Percentiles rank a stretch among this genome's conserved stretches.
Evolutionary conservation across 2,113 vertebrate species (phyloP).

Genomic region (Entelurus aequoreus): DNA sequence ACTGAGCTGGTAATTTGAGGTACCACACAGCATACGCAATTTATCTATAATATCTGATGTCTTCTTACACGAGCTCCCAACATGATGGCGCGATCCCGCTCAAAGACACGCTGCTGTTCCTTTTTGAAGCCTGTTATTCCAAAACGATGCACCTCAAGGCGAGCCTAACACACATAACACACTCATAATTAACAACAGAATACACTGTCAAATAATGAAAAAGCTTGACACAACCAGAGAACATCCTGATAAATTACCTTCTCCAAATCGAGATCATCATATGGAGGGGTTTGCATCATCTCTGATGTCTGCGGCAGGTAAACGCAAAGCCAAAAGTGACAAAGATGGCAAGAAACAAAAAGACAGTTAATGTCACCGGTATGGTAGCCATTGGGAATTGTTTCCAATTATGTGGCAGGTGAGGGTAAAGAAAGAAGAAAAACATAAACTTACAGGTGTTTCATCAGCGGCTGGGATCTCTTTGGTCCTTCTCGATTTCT

Average conservation of each 20-base stretch:
- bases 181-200: background rate
- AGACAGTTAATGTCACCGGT: background rate
- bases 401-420: background rate
- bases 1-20: too few species aligned
- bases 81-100: slow-evolving; percentile 88
- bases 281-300: slow-evolving; percentile 44
- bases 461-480: background rate
- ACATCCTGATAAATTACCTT: slow-evolving; percentile 70
- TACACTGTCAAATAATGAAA: background rate
- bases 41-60: background rate
- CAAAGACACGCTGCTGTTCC: slow-evolving; percentile 82
- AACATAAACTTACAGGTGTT: slow-evolving; percentile 23
- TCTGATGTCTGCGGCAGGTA: slow-evolving; percentile 49
- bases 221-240: background rate
- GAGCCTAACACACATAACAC: slow-evolving; percentile 69
- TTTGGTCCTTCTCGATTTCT: slow-evolving; percentile 56
- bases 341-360: slow-evolving; percentile 1
- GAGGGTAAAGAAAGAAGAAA: background rate
- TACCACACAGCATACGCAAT: background rate
- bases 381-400: background rate
- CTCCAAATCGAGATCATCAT: slow-evolving; percentile 79
- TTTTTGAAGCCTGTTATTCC: slow-evolving; percentile 92
- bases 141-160: slow-evolving; percentile 91
- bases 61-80: slow-evolving; percentile 83
- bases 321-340: background rate